A percentile compares a stretch with the other conserved stretches of the same genome.
phyloP scores from a whole-genome alignment of 2,888 invertebrate species.

The Agrochola circellaris region DNA sequence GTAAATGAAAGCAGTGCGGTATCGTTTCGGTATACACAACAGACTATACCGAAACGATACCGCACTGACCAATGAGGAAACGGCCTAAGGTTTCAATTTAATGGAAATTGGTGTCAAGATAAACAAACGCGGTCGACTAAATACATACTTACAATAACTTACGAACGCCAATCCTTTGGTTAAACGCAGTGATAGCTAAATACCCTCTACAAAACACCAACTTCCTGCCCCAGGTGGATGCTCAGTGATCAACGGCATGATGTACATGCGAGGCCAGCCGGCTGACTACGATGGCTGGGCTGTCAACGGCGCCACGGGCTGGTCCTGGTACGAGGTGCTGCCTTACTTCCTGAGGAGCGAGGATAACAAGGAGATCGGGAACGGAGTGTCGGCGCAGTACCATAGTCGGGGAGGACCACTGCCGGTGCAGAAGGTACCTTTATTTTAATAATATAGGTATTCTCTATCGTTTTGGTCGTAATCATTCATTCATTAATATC shows the following conservation, averaged over 20 bases:
- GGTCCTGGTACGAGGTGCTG: constrained; percentile 94
- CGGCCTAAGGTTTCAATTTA: not conserved
- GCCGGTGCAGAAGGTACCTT: constrained; percentile 87
- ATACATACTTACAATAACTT: no score
- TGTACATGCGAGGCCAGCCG: constrained; percentile 94
- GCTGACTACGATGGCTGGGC: constrained; percentile 95
- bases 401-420: constrained; percentile 92
- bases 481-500: no score
- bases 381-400: constrained; percentile 90
- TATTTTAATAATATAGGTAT: not conserved
- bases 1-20: no score
- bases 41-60: no score
- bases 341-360: constrained; percentile 93
- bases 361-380: constrained; percentile 92
- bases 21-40: no score
- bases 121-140: not conserved
- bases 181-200: not conserved
- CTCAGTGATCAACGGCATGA: constrained; percentile 95
- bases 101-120: not conserved
- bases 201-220: not conserved
- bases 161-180: no score
- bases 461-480: not conserved
- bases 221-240: constrained; percentile 91
- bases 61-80: no score
- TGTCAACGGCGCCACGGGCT: constrained; percentile 93